Evolutionary conservation across 2,797 vertebrate genomes (phyloP), one percentile per base, ranked within the genome.

Genomic region (Sebastes ruberrimus): DNA sequence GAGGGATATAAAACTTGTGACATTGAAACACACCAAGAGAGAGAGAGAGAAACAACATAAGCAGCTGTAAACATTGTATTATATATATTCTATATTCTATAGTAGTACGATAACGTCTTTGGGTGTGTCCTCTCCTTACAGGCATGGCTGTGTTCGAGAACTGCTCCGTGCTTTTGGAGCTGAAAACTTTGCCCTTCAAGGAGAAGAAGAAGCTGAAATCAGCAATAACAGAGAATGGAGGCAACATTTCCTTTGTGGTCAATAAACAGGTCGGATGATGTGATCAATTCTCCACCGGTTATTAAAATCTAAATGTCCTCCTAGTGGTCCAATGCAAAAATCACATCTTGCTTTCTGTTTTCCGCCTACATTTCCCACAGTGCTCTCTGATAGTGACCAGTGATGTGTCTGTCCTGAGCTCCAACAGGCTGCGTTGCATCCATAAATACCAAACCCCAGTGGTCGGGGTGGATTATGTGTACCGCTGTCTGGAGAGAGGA

Each of bases 301-400:
- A 11, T 22, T 53, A 28, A 59, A 57, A 49, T 4, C 2, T 18
- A 14, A 28, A n/a, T 23, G 65, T 56, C 10, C 3, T 22, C n/a
- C 23, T 25, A 22, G 16, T 42, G 23, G 23, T 23, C 22, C 3
- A 22, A 11, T 66, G 2, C n/a, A 62, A n/a, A 33, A 56, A 5
- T 5, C 8, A 18, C 0, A 14, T 61, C 13, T 4, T 32, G 16
- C 49, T 30, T 8, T 25, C 22, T 71, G 2, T 5, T 10, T 10
- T 57, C 42, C 82, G 23, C 79, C 55, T 32, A 16, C 59, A 4
- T 70, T 76, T 59, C 70, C 71, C 81, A 89, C 92, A 98, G 97
- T 97, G 95, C 85, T 96, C 96, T 33, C 94, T 97, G 78, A 62
- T 97, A 10, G 94, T 98, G 82, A 87, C 94, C 73, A 94, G 81